Base-by-base conservation (phyloP, 2,888 invertebrate species). In the Incurvaria masculella region DNA sequence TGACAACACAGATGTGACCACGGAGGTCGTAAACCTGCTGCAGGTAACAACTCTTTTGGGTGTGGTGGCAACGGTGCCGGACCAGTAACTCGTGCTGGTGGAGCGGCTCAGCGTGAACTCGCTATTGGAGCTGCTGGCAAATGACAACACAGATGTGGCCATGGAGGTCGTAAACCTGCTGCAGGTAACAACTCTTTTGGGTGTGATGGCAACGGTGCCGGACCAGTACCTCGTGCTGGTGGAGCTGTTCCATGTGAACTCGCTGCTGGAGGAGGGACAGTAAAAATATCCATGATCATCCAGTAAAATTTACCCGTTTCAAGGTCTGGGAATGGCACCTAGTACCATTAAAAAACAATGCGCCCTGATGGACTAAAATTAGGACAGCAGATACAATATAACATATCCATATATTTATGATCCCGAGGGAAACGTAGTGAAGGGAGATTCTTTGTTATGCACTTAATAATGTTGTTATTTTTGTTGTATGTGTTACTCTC, bases 141-240 rank as follows among this genome's bases (percentile, higher is more conserved):
- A 99, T 76, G 97, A 98, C 61, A 99, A 99, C 69, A 93, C 95
- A 42, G 98, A 94, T 73, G 87, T 97, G 55, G 85, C 91, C 19
- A 89, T 91, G 44, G 89, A 89, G 55, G 86, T 91, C 42, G 87
- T 93, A 49, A 61, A 74, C 58, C 62, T 79, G 8, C 57, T 91
- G 47, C 87, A 89, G 78, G 89, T 82, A 59, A n/a, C n/a, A n/a
- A n/a, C n/a, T n/a, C n/a, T n/a, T n/a, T 81, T 99, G 66, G 94
- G 98, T 74, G 90, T 89, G 2, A 81, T 99, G 26, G 94, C 98
- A 1, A 97, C 97, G 4, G 94, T 93, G 33, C 97, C 98, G 0
- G 96, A 98, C 65, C 85, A 96, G 50, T 99, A 98, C 73, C 91
- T 93, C 0, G 68, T 94, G 44, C 80, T 98, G 52, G 94, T 97